Conservation (phyloP, 2,113 vertebrate species). For the Cathartes aura region DNA sequence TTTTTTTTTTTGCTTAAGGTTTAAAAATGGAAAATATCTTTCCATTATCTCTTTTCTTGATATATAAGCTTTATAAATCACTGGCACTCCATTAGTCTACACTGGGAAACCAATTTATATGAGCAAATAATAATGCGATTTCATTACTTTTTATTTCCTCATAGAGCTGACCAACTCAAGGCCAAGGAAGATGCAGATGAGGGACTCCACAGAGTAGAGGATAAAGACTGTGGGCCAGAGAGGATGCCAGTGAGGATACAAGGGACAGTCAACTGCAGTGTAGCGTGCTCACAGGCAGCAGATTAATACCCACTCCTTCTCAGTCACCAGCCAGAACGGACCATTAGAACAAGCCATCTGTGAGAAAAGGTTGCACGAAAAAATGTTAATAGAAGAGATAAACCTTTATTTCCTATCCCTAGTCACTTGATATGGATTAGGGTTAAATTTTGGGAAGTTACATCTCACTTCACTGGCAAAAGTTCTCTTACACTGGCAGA, state of each 20-base stretch:
- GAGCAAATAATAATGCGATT: conserved; percentile 6
- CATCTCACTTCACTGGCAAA: not conserved
- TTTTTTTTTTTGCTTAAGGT: not conserved
- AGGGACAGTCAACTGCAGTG: not conserved
- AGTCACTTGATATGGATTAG: not conserved
- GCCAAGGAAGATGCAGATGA: not conserved
- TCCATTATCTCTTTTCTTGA: conserved; percentile 6
- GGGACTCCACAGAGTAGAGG: not conserved
- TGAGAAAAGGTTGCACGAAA: not conserved
- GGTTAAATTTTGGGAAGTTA: not conserved
- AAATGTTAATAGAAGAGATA: not conserved
- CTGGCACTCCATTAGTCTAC: not conserved
- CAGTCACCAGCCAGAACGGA: not conserved
- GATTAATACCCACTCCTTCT: not conserved
- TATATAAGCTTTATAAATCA: not conserved
- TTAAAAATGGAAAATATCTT: conserved; percentile 9
- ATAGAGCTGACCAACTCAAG: not conserved
- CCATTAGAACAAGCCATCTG: not conserved
- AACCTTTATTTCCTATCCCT: not conserved
- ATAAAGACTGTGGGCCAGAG: not conserved
- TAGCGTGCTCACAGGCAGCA: not conserved
- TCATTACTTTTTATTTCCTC: not conserved
- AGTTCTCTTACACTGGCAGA: not conserved
- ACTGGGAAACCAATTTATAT: not conserved
- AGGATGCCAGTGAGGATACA: not conserved